These are phyloP conservation scores for Euura saliciscinereae DNA, from an alignment of 1,140 invertebrate genomes.

Conservation along the genomic window DNA sequence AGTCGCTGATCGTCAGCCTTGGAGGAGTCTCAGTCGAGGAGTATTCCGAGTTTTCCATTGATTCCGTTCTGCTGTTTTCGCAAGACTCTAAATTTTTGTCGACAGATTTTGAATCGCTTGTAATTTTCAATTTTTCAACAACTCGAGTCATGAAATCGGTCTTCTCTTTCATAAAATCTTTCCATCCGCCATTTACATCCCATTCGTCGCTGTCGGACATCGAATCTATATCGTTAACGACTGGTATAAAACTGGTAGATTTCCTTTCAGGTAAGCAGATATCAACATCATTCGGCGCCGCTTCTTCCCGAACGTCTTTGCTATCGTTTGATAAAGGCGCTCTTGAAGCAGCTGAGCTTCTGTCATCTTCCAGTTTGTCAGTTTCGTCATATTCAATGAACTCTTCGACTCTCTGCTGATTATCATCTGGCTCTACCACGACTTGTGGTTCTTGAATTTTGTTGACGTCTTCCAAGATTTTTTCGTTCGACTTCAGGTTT, in stretches of 20 bases:
- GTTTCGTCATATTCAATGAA: not conserved
- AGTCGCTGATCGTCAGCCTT: too few species aligned
- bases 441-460: not conserved
- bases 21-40: not conserved
- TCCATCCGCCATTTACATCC: slow-evolving; percentile 19
- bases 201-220: slow-evolving; percentile 24
- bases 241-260: not conserved
- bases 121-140: not conserved
- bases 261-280: not conserved
- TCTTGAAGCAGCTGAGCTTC: too few species aligned
- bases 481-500: not conserved
- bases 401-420: not conserved
- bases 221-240: slow-evolving; percentile 29
- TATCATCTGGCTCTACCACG: not conserved
- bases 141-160: not conserved
- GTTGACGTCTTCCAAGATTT: not conserved
- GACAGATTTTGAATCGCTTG: not conserved
- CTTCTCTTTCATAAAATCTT: not conserved
- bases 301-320: not conserved
- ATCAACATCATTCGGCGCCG: not conserved
- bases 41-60: not conserved
- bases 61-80: not conserved
- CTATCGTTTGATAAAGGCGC: not conserved
- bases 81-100: not conserved
- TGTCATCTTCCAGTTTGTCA: not conserved